Conservation (phyloP, 2,888 invertebrate species). For the Lingula anatina region DNA sequence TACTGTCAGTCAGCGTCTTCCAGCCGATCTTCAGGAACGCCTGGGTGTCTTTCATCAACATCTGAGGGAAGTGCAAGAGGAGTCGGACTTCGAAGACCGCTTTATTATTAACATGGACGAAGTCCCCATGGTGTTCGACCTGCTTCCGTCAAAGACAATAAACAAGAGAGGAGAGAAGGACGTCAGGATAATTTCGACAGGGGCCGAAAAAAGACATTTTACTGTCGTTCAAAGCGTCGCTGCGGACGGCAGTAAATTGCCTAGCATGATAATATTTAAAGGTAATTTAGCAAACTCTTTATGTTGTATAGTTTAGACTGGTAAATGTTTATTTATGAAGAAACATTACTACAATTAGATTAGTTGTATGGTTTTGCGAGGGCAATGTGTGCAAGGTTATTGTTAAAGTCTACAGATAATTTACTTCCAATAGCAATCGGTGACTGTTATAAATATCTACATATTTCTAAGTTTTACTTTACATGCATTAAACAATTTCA, state of each 20-base stretch:
- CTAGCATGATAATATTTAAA: slow-evolving; percentile 10
- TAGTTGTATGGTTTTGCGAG: too few relatives aligned
- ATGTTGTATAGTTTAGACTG: too few relatives aligned
- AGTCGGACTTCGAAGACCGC: slow-evolving; percentile 11
- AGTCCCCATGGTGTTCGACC: slow-evolving; percentile 5
- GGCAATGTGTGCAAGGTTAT: too few relatives aligned
- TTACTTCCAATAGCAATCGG: too few relatives aligned
- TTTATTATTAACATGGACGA: too few relatives aligned
- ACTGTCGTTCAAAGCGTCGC: slow-evolving; percentile 5
- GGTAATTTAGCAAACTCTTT: too few relatives aligned
- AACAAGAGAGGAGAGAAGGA: slow-evolving; percentile 2
- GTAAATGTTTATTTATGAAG: too few relatives aligned
- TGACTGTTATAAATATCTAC: too few relatives aligned
- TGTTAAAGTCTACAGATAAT: too few relatives aligned
- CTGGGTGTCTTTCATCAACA: slow-evolving; percentile 6
- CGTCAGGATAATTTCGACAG: slow-evolving; percentile 5
- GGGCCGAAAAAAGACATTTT: slow-evolving; percentile 8
- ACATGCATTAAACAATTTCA: too few relatives aligned
- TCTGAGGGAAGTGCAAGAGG: slow-evolving; percentile 1
- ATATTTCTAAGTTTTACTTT: too few relatives aligned
- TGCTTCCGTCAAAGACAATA: slow-evolving; percentile 7
- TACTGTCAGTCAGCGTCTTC: slow-evolving; percentile 5
- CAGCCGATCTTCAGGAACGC: slow-evolving; percentile 6
- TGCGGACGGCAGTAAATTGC: slow-evolving; percentile 3
- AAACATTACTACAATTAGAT: too few relatives aligned